phyloP scores from a whole-genome alignment of 2,888 invertebrate species.

The Lasioglossum zephyrum region DNA sequence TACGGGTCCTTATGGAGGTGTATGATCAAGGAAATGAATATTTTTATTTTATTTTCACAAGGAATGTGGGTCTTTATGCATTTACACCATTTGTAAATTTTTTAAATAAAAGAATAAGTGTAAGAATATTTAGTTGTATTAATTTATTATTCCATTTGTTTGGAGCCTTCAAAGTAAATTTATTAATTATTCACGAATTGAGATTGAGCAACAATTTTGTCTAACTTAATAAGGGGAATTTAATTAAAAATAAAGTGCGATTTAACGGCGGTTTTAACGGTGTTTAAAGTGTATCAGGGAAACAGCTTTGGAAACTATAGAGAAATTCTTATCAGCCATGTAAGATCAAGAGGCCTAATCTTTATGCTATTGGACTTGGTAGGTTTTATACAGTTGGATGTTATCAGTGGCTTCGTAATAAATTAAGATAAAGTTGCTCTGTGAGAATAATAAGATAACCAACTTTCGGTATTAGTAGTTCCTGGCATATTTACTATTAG shows the following conservation, averaged over 20 bases:
- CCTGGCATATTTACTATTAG: slow-evolving; percentile 3
- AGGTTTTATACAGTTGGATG: slow-evolving; percentile 2
- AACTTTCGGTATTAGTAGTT: not conserved
- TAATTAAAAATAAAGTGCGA: no score
- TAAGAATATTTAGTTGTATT: not conserved
- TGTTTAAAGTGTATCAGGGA: not conserved
- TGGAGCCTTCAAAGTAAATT: not conserved
- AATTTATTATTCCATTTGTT: not conserved
- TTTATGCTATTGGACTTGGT: slow-evolving; percentile 12
- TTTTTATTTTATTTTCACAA: not conserved
- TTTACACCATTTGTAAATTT: not conserved
- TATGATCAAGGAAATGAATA: not conserved
- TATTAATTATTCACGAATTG: not conserved
- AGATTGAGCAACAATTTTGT: not conserved
- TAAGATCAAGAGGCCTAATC: slow-evolving; percentile 7
- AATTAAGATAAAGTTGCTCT: slow-evolving; percentile 9
- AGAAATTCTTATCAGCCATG: slow-evolving; percentile 14
- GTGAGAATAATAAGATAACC: slow-evolving; percentile 11
- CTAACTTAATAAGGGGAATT: not conserved
- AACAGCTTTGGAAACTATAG: not conserved
- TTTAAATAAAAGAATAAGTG: not conserved
- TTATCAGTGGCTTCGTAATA: slow-evolving; percentile 15
- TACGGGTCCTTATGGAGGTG: not conserved
- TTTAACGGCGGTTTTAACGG: not conserved
- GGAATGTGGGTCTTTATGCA: not conserved